Evolutionary conservation across 2,888 invertebrate species (phyloP).

Genomic region (Limenitis camilla): DNA sequence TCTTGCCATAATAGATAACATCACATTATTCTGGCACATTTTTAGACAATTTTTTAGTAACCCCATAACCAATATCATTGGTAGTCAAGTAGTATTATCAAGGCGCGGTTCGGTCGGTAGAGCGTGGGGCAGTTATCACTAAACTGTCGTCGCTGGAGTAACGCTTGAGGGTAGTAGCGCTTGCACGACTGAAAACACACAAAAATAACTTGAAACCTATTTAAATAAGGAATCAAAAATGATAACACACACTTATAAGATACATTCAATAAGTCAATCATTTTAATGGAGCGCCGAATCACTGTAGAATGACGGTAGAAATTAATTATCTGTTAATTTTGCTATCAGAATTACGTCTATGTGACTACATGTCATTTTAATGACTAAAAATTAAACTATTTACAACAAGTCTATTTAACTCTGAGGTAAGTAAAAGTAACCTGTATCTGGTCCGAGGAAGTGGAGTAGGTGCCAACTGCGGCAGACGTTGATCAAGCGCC

Average conservation of each 20-base stretch:
- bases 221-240: too few relatives aligned
- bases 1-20: too few relatives aligned
- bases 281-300: neutral
- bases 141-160: conserved; percentile 70
- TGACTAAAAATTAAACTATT: neutral
- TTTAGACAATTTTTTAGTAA: too few relatives aligned
- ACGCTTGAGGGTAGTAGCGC: conserved; percentile 57
- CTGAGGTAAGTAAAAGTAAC: conserved; percentile 28
- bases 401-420: neutral
- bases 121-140: conserved; percentile 55
- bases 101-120: conserved; percentile 39
- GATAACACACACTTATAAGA: too few relatives aligned
- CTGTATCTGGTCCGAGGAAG: conserved; percentile 59
- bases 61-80: too few relatives aligned
- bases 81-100: conserved; percentile 30
- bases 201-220: too few relatives aligned
- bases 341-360: too few relatives aligned
- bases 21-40: too few relatives aligned
- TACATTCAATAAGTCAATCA: neutral
- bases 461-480: conserved; percentile 53
- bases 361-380: too few relatives aligned
- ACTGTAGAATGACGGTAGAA: neutral
- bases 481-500: conserved; percentile 45
- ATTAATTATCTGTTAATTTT: too few relatives aligned
- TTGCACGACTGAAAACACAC: conserved; percentile 47